Evolutionary conservation across 1,140 invertebrate species (phyloP).

Genomic region (Capitella teleta): DNA sequence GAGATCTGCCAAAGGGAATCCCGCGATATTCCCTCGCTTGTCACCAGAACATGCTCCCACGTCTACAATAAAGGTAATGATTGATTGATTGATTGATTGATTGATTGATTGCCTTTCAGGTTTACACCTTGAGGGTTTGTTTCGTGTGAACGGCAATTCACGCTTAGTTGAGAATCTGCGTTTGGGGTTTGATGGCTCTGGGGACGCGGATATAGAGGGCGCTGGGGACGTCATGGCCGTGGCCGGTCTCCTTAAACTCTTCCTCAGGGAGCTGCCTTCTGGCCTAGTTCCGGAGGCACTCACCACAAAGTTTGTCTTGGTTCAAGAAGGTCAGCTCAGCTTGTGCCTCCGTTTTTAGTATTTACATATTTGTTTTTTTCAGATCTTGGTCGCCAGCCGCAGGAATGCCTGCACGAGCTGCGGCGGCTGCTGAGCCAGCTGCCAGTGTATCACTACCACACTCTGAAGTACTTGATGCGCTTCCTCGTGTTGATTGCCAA

Average conservation of each 20-base stretch:
- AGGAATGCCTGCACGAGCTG: constrained; percentile 11
- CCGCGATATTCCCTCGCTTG: too few relatives aligned
- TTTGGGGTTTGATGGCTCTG: constrained; percentile 32
- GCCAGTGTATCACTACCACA: constrained; percentile 33
- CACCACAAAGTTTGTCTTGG: constrained; percentile 30
- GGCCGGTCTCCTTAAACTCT: constrained; percentile 40
- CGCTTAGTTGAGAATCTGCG: constrained; percentile 38
- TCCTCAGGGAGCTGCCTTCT: constrained; percentile 42
- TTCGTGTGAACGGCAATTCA: constrained; percentile 39
- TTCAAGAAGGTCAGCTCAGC: constrained; percentile 21
- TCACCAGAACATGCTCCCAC: too few relatives aligned
- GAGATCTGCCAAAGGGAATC: too few relatives aligned
- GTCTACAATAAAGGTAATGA: too few relatives aligned
- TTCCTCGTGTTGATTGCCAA: constrained; percentile 38
- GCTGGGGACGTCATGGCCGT: constrained; percentile 34
- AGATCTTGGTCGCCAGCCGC: not conserved
- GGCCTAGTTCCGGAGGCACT: constrained; percentile 34
- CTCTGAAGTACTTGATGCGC: constrained; percentile 37
- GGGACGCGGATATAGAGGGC: constrained; percentile 40
- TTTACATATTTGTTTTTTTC: not conserved
- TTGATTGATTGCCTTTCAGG: constrained; percentile 18
- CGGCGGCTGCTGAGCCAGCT: constrained; percentile 20
- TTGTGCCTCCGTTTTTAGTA: not conserved
- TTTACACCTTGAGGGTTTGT: constrained; percentile 39
- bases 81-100: too few relatives aligned